phyloP scores from a whole-genome alignment of 2,797 vertebrate species.

The Xiphophorus birchmanni region DNA sequence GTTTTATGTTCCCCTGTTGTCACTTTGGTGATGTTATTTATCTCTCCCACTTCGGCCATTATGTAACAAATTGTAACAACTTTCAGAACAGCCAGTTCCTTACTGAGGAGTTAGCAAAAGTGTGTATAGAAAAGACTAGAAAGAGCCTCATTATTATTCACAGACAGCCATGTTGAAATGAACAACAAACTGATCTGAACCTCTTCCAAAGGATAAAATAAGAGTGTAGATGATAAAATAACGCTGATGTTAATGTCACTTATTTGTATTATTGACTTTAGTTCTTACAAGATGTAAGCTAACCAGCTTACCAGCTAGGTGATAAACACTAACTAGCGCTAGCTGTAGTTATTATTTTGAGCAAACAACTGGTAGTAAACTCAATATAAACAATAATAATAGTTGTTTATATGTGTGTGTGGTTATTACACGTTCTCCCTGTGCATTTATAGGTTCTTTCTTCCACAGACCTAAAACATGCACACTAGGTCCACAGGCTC shows the following conservation, averaged over 20 bases:
- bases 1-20: neutral
- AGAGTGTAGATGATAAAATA: neutral
- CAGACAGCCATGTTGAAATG: neutral
- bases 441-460: neutral
- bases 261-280: neutral
- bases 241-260: neutral
- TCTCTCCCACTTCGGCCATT: neutral
- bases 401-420: neutral
- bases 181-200: neutral
- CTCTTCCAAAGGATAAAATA: neutral
- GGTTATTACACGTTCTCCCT: neutral
- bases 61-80: neutral
- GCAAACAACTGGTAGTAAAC: neutral
- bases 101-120: neutral
- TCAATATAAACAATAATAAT: neutral
- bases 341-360: neutral
- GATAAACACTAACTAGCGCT: neutral
- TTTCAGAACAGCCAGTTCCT: neutral
- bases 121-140: neutral
- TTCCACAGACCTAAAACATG: neutral
- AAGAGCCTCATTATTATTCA: neutral
- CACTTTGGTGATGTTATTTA: neutral
- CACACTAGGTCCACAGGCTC: neutral
- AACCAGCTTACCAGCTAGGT: neutral
- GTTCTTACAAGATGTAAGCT: neutral